Conservation (phyloP, 2,113 vertebrate genomes). For the Haplotaxodon microlepis region DNA sequence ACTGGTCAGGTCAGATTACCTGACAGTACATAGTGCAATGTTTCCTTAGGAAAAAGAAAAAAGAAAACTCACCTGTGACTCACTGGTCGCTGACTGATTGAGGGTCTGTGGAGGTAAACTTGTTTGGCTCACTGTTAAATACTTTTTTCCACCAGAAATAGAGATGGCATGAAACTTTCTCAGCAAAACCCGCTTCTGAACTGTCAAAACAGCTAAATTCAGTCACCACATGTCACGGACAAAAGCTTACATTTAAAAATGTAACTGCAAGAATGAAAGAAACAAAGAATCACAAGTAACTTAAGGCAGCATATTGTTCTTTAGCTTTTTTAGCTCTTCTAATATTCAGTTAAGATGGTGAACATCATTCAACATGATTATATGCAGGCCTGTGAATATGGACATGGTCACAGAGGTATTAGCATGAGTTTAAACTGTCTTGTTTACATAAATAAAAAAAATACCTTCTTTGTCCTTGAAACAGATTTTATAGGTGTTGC, state of each 20-base stretch:
- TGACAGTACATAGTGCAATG: not conserved
- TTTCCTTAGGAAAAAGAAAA: not conserved
- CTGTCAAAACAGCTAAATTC: not conserved
- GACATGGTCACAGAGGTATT: not conserved
- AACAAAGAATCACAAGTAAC: rapidly evolving
- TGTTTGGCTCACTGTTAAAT: not conserved
- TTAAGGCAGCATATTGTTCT: too few relatives aligned
- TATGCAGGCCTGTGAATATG: not conserved
- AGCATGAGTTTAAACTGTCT: not conserved
- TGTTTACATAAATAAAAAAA: not conserved
- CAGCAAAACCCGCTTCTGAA: conserved; percentile 34
- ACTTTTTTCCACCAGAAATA: not conserved
- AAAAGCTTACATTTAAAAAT: not conserved
- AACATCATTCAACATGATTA: not conserved
- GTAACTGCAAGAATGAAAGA: not conserved
- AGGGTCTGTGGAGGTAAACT: not conserved
- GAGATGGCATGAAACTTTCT: conserved; percentile 15
- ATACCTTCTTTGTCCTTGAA: conserved; percentile 44
- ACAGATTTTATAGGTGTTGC: conserved; percentile 23
- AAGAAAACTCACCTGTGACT: not conserved
- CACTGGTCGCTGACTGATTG: not conserved
- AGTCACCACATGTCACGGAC: not conserved
- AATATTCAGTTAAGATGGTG: not conserved
- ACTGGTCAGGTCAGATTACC: not conserved
- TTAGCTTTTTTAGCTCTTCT: not conserved